phyloP scores from a whole-genome alignment of 2,888 invertebrate genomes.

The Coleophora flavipennella region DNA sequence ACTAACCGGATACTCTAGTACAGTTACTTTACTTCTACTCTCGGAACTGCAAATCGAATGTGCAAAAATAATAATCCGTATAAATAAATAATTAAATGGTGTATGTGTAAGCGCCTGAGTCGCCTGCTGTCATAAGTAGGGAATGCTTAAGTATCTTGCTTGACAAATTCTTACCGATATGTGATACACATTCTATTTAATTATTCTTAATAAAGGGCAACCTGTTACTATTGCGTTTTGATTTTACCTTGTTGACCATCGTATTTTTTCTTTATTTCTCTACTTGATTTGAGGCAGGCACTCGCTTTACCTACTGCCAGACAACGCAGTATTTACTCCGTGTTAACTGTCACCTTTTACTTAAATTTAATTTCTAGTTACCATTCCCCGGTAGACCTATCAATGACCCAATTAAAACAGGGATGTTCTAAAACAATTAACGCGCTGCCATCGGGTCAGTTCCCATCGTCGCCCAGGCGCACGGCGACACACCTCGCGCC shows the following conservation, averaged over 20 bases:
- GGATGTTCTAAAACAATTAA: slow-evolving; percentile 18
- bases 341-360: no score
- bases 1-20: no score
- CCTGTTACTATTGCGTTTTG: slow-evolving; percentile 41
- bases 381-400: slow-evolving; percentile 13
- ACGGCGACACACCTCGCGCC: slow-evolving; percentile 28
- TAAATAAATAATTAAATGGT: neutral
- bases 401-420: slow-evolving; percentile 16
- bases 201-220: slow-evolving; percentile 64
- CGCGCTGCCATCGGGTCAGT: slow-evolving; percentile 23
- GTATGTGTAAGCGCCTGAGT: slow-evolving; percentile 22
- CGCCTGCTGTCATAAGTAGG: slow-evolving; percentile 24
- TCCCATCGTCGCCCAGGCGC: slow-evolving; percentile 34
- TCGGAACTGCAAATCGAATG: no score
- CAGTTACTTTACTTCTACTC: no score
- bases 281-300: no score
- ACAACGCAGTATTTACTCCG: no score
- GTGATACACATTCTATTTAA: slow-evolving; percentile 59
- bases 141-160: slow-evolving; percentile 57
- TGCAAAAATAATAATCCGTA: no score
- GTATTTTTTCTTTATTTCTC: no score
- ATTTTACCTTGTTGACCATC: no score
- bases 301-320: no score
- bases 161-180: slow-evolving; percentile 59
- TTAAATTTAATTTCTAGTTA: slow-evolving; percentile 3